Conservation (phyloP, 2,113 vertebrate genomes). For the Chitala chitala region DNA sequence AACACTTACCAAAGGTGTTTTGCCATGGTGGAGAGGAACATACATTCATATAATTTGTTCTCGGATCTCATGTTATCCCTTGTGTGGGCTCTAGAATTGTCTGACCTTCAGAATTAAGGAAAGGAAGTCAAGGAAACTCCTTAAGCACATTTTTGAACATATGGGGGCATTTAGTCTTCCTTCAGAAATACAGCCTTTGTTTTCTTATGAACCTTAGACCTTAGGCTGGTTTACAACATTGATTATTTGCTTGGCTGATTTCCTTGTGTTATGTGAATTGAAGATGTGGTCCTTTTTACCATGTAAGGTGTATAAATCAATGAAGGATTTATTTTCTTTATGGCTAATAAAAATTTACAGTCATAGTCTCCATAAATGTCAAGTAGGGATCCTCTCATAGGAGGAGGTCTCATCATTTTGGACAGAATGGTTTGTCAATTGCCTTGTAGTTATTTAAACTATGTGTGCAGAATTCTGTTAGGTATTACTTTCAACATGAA, state of each 20-base stretch:
- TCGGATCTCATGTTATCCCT: neutral
- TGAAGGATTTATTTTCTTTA: neutral
- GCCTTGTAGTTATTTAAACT: neutral
- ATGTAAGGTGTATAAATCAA: neutral
- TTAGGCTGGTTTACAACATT: neutral
- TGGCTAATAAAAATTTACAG: neutral
- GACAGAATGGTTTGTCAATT: neutral
- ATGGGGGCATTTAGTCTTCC: slow-evolving; percentile 9
- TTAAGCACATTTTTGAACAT: slow-evolving; percentile 1
- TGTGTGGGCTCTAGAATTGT: neutral
- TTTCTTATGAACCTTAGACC: neutral
- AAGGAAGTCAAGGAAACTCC: slow-evolving; percentile 8
- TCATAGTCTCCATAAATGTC: neutral
- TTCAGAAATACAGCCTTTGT: neutral
- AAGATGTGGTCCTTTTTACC: neutral
- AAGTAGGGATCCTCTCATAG: neutral
- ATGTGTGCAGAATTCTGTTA: neutral
- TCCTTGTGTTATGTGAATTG: neutral
- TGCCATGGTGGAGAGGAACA: too few species aligned
- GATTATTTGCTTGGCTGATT: slow-evolving; percentile 12
- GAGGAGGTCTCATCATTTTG: neutral
- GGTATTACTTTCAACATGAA: neutral
- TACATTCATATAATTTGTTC: too few species aligned
- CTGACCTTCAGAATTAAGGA: neutral
- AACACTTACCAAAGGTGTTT: too few species aligned